Conservation (phyloP, 2,888 invertebrate species). For the Aplocera efformata region DNA sequence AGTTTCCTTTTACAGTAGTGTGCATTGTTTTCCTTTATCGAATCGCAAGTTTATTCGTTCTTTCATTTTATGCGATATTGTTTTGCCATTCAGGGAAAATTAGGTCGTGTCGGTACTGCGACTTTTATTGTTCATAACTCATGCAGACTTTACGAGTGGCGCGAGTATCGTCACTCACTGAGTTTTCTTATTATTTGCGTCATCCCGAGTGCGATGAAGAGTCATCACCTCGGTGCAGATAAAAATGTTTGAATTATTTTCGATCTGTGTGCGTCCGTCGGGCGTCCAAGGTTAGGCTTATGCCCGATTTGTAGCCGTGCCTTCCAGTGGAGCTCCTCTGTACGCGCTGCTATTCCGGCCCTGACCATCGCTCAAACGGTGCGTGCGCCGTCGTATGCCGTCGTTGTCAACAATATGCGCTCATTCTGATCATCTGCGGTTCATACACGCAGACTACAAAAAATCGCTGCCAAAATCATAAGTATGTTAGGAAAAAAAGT, state of each 20-base stretch:
- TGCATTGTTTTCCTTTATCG: conserved; percentile 11
- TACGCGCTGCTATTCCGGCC: no score
- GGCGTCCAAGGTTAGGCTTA: conserved; percentile 18
- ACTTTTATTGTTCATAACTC: conserved; percentile 18
- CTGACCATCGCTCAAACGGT: no score
- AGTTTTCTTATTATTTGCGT: conserved; percentile 26
- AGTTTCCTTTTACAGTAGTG: background rate
- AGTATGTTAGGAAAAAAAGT: no score
- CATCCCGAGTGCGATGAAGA: conserved; percentile 16
- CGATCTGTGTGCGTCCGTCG: conserved; percentile 10
- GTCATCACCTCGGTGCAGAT: conserved; percentile 10
- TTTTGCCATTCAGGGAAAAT: conserved; percentile 30
- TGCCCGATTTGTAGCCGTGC: conserved; percentile 1
- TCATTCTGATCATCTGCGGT: no score
- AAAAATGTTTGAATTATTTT: conserved; percentile 24
- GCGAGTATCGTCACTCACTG: conserved; percentile 18
- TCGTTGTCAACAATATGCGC: no score
- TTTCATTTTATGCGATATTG: conserved; percentile 7
- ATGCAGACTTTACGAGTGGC: conserved; percentile 12
- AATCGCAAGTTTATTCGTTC: conserved; percentile 7
- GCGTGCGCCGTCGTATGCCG: no score
- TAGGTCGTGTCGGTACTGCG: conserved; percentile 15
- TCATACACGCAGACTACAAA: no score
- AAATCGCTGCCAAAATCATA: no score
- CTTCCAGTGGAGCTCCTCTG: background rate